Evolutionary conservation across 35 echinoderm and acorn worm species (phyloP).

Genomic region (Nesometra sesokonis): DNA sequence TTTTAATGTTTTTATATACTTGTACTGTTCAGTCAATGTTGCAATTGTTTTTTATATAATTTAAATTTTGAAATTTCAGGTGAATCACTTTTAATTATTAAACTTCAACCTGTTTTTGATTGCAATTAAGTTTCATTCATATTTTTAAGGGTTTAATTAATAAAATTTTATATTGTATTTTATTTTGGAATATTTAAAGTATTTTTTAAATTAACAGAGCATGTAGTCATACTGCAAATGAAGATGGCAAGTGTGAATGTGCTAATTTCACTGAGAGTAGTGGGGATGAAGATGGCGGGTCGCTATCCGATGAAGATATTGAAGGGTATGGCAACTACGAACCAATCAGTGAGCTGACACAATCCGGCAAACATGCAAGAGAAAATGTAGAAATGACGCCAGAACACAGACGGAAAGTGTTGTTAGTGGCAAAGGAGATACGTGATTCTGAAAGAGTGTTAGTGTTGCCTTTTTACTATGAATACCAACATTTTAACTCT

Average conservation of each 20-base stretch:
- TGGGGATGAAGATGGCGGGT: slow-evolving; percentile 9
- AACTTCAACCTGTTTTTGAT: no score
- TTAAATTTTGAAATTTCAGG: no score
- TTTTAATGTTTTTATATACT: no score
- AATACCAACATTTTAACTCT: no score
- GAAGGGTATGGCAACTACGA: slow-evolving; percentile 19
- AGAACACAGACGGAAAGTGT: slow-evolving; percentile 44
- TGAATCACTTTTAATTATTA: no score
- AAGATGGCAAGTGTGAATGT: slow-evolving; percentile 20
- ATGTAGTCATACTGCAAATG: slow-evolving; percentile 19
- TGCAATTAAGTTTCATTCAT: no score
- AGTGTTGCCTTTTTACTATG: not conserved
- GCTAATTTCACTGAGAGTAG: slow-evolving; percentile 32
- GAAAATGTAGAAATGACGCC: not conserved
- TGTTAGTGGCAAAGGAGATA: slow-evolving; percentile 76
- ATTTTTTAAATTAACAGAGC: not conserved
- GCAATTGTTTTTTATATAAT: no score
- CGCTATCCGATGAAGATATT: slow-evolving; percentile 18
- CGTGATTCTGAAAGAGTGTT: slow-evolving; percentile 60
- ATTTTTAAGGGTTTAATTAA: no score
- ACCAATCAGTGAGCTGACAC: not conserved
- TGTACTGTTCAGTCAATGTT: no score
- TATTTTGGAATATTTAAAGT: no score
- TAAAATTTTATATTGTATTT: no score
- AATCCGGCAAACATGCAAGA: not conserved